These are phyloP conservation scores for Galagoides demidoff DNA, from an alignment of 2,797 vertebrate species.

Conservation along the genomic window DNA sequence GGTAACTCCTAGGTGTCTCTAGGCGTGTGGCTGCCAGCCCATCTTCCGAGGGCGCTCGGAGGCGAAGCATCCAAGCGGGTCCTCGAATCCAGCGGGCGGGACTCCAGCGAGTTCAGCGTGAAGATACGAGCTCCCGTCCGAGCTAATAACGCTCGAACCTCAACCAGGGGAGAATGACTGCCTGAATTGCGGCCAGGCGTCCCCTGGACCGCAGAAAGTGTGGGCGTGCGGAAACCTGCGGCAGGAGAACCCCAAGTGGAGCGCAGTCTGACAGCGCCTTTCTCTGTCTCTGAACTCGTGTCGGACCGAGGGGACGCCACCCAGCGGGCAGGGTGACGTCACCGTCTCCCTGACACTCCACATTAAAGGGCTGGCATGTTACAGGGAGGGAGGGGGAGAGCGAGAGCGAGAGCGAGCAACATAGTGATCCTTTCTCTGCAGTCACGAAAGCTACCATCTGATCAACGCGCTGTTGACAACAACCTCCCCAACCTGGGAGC, in stretches of 20 bases:
- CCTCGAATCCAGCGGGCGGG: conserved; percentile 74
- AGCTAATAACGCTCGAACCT: conserved; percentile 60
- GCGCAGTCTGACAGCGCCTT: conserved; percentile 76
- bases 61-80: conserved; percentile 82
- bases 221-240: conserved; percentile 57
- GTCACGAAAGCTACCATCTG: conserved; percentile 78
- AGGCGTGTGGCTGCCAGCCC: conserved; percentile 66
- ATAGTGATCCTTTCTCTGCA: conserved; percentile 70
- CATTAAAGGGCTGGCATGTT: conserved; percentile 81
- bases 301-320: conserved; percentile 84
- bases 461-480: conserved; percentile 39
- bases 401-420: conserved; percentile 32
- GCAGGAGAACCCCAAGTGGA: conserved; percentile 78
- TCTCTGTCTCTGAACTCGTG: conserved; percentile 87
- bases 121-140: conserved; percentile 34
- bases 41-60: conserved; percentile 78
- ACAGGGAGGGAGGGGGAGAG: conserved; percentile 70
- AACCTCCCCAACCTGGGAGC: neutral
- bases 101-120: conserved; percentile 60
- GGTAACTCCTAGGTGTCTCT: conserved; percentile 67
- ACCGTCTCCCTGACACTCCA: conserved; percentile 85
- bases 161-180: conserved; percentile 79
- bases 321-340: conserved; percentile 88
- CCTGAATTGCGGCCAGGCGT: conserved; percentile 84
- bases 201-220: conserved; percentile 69